Base-by-base conservation (phyloP, 1,140 invertebrate genomes). In the Phymorhynchus buccinoides region DNA sequence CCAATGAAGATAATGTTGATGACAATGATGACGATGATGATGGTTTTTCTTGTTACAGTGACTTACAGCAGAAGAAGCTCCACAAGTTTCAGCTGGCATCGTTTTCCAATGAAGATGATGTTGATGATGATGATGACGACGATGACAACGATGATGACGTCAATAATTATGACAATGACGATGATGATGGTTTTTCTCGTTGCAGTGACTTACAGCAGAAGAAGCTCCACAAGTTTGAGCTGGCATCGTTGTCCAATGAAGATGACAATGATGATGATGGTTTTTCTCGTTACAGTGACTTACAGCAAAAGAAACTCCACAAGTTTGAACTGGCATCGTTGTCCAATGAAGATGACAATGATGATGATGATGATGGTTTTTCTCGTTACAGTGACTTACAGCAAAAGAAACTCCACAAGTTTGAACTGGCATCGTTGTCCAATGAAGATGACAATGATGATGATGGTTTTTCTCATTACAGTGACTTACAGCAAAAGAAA, bases 41-140 rank as follows among this genome's bases (percentile, higher is more conserved):
- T 56, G 52, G 12, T 14, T 56, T 56, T 82, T 68, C 27, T 41
- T 68, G 27, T 95, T 95, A 52, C 91, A 98, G 97, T 93, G 95
- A 98, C 83, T 93, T 99, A 30, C 96, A 96, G 94, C 96, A 97
- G 91, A 99, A 99, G 91, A 93, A 99, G 91, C 93, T 99, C 18
- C 99, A 99, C 93, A 99, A 99, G 94, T 99, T 99, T 94, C 99
- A 99, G 93, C 94, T 99, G 37, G 98, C 99, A 3, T 97, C 98
- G 37, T 94, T 99, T 83, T 98, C 98, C 2, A 99, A 99, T n/a
- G 52, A 56, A 56, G 27, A 56, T 79, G 71, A n/a, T 37, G 77
- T n/a, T n/a, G n/a, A n/a, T n/a, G n/a, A 14, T 56, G 52, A 27
- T n/a, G n/a, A n/a, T 14, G n/a, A n/a, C n/a, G n/a, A n/a, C n/a